These are phyloP conservation scores for Enteromius trimaculatus DNA, from an alignment of 2,797 vertebrate genomes.

Conservation along the genomic window DNA sequence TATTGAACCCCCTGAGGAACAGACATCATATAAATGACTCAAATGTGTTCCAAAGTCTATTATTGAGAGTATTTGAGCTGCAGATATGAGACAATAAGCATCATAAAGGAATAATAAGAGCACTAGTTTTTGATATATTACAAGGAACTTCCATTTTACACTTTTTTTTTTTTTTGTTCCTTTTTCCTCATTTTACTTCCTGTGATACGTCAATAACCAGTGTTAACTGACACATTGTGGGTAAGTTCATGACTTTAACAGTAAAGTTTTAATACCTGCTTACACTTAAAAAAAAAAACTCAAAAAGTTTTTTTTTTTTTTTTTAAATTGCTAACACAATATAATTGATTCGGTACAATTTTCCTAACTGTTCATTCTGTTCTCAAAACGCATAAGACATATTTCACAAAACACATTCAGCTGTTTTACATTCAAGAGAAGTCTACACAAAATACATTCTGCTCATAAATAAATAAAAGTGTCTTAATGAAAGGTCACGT, in stretches of 20 bases:
- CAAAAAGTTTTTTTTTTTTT: neutral
- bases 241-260: neutral
- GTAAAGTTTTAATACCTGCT: neutral
- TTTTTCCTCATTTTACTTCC: constrained; percentile 20
- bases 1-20: neutral
- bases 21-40: neutral
- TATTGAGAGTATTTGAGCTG: neutral
- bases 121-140: neutral
- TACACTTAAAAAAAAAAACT: neutral
- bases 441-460: neutral
- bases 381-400: neutral
- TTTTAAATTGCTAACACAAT: neutral
- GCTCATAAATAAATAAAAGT: neutral
- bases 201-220: neutral
- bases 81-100: neutral
- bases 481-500: neutral
- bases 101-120: neutral
- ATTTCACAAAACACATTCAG: neutral
- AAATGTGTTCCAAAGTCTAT: neutral
- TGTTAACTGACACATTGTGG: too few relatives aligned
- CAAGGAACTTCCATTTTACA: neutral
- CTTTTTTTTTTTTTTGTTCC: neutral
- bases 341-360: neutral
- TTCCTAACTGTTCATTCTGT: neutral
- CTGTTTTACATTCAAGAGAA: neutral